A percentile compares a stretch with the other conserved stretches of the same genome.
Evolutionary conservation across 2,888 invertebrate species (phyloP).

Genomic region (Erebia aethiops): DNA sequence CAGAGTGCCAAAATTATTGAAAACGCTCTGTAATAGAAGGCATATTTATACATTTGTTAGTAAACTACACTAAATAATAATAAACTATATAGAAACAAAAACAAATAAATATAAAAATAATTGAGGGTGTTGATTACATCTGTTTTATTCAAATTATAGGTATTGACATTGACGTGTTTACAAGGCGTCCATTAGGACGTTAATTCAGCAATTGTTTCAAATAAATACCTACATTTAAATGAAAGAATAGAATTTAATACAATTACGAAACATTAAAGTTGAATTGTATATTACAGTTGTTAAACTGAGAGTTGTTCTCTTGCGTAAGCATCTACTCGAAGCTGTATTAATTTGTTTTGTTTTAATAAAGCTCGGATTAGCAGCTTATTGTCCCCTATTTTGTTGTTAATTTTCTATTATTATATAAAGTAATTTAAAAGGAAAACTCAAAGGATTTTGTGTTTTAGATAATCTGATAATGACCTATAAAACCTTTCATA

Average conservation of each 20-base stretch:
- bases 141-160: neutral
- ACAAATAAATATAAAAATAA: too few relatives aligned
- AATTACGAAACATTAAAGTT: constrained; percentile 1
- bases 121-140: too few relatives aligned
- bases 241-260: neutral
- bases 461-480: too few relatives aligned
- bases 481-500: too few relatives aligned
- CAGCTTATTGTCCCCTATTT: neutral
- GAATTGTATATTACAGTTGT: neutral
- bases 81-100: too few relatives aligned
- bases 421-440: neutral
- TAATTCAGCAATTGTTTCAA: neutral
- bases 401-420: neutral
- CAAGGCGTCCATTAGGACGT: neutral
- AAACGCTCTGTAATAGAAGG: too few relatives aligned
- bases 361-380: constrained; percentile 10
- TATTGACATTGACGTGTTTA: neutral
- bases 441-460: neutral
- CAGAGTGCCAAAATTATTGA: too few relatives aligned
- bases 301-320: neutral
- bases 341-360: constrained; percentile 8
- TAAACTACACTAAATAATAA: too few relatives aligned
- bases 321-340: neutral
- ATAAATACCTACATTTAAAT: neutral
- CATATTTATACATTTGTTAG: too few relatives aligned